These are phyloP conservation scores for Oceanodroma leucorhoa DNA, from an alignment of 2,797 vertebrate genomes.

Conservation along the genomic window DNA sequence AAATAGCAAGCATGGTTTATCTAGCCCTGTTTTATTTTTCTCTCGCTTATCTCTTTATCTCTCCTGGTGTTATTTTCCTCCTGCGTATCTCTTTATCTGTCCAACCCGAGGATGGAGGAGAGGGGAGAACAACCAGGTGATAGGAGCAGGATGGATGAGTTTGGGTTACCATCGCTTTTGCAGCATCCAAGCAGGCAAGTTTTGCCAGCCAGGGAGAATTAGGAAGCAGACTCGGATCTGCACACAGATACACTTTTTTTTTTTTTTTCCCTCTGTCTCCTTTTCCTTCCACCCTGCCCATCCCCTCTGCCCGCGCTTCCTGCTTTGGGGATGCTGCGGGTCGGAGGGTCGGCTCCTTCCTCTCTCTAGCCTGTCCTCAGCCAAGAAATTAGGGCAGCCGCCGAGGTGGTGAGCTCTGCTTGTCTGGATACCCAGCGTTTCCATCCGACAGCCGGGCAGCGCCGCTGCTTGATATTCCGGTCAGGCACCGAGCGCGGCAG, in stretches of 20 bases:
- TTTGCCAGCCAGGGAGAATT: background rate
- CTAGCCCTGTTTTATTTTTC: constrained; percentile 25
- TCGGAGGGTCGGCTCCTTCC: fast-evolving
- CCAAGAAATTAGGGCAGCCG: background rate
- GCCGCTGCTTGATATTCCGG: constrained; percentile 49
- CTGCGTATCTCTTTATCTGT: constrained; percentile 45
- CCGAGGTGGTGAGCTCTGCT: background rate
- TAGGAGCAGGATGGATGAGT: constrained; percentile 31
- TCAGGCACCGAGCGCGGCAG: constrained; percentile 39
- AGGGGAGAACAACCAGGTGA: background rate
- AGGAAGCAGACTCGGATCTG: background rate
- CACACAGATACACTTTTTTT: background rate
- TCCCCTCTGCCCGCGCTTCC: fast-evolving
- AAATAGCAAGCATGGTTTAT: constrained; percentile 69
- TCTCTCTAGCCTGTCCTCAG: background rate
- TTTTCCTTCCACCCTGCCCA: background rate
- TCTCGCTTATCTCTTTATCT: constrained; percentile 55
- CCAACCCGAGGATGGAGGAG: background rate
- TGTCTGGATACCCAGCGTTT: background rate
- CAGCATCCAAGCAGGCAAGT: background rate
- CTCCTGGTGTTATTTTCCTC: constrained; percentile 40
- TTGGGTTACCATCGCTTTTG: background rate
- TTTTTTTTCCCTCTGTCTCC: background rate
- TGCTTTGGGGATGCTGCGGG: fast-evolving
- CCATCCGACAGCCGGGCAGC: background rate